These are phyloP conservation scores for Florisuga fusca DNA, from an alignment of 2,797 vertebrate genomes.

Conservation along the genomic window DNA sequence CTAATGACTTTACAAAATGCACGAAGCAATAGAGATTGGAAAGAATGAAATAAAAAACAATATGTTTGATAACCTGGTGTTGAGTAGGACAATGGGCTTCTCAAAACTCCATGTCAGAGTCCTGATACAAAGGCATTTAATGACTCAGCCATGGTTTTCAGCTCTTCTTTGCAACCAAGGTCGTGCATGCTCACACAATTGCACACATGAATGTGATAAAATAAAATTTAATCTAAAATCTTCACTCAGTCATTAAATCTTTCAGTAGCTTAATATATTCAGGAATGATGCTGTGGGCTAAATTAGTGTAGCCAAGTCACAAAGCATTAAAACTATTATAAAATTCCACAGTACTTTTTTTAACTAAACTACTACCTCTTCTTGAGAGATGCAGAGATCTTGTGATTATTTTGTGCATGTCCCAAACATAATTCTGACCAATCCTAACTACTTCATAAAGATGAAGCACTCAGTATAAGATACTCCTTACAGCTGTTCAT, in stretches of 20 bases:
- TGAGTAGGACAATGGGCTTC: neutral
- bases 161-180: neutral
- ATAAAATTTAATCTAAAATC: constrained; percentile 65
- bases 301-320: neutral
- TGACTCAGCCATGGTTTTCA: constrained; percentile 43
- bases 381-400: neutral
- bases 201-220: constrained; percentile 45
- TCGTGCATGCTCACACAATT: constrained; percentile 51
- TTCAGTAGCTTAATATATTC: constrained; percentile 68
- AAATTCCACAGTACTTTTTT: constrained; percentile 18
- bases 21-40: neutral
- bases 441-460: neutral
- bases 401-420: neutral
- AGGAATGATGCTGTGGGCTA: constrained; percentile 68
- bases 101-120: neutral
- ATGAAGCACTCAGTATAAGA: neutral
- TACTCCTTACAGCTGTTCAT: neutral
- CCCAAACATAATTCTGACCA: neutral
- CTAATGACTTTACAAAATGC: neutral
- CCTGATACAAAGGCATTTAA: neutral
- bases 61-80: neutral
- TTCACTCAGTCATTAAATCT: constrained; percentile 61
- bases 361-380: neutral
- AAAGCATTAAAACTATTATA: constrained; percentile 46
- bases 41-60: neutral